phyloP scores from a whole-genome alignment of 2,888 invertebrate genomes.

The Cinara cedri region DNA sequence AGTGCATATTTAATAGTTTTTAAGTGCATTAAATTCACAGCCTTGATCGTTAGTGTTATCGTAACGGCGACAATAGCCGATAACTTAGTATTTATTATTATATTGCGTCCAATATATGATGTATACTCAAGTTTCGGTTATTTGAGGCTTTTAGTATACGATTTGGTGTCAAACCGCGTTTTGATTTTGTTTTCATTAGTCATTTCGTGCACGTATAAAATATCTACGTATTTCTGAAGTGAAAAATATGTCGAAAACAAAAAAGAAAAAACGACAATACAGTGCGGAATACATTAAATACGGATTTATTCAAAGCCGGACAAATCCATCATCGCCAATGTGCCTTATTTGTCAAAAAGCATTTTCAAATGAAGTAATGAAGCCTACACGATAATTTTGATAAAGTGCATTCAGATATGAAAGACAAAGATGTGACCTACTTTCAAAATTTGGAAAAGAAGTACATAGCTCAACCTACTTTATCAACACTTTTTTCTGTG shows the following conservation, averaged over 20 bases:
- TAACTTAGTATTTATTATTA: neutral
- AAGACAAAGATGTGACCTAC: too few species aligned
- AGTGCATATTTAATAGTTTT: too few species aligned
- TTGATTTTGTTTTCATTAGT: neutral
- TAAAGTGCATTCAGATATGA: too few species aligned
- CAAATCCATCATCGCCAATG: too few species aligned
- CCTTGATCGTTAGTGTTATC: neutral
- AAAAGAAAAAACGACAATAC: conserved; percentile 21
- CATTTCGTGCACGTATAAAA: conserved; percentile 11
- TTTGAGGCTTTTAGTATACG: neutral
- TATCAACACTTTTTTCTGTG: too few species aligned
- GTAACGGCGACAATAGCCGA: neutral
- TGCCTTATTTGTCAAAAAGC: conserved; percentile 12
- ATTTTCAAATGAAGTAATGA: too few species aligned
- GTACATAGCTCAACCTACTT: too few species aligned
- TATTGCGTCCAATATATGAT: neutral
- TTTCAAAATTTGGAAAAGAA: too few species aligned
- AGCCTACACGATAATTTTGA: too few species aligned
- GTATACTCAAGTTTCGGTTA: neutral
- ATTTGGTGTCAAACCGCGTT: neutral
- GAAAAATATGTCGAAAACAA: conserved; percentile 7
- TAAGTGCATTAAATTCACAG: too few species aligned
- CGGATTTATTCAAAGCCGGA: conserved; percentile 7
- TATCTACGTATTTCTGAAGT: conserved; percentile 23
- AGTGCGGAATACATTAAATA: conserved; percentile 14